Evolutionary conservation across 2,888 invertebrate species (phyloP).

Genomic region (Aphidoletes aphidimyza): DNA sequence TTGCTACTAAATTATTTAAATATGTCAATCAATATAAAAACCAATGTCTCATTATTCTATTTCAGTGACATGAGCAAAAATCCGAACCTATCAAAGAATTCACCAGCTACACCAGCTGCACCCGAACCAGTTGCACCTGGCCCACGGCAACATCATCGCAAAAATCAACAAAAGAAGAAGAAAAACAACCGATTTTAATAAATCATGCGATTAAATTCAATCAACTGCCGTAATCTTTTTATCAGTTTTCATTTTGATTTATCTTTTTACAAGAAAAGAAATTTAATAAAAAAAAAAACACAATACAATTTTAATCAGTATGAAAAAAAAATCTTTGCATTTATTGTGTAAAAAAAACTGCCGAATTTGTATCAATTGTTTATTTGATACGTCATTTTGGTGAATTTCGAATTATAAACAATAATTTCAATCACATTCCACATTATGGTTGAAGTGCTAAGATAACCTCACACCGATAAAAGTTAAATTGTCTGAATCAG

Average conservation of each 20-base stretch:
- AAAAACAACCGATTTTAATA: slow-evolving; percentile 60
- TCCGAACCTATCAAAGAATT: slow-evolving; percentile 69
- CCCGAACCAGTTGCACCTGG: slow-evolving; percentile 69
- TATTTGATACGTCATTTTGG: too few relatives aligned
- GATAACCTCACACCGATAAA: slow-evolving; percentile 24
- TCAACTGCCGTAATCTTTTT: background rate
- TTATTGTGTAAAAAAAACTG: too few relatives aligned
- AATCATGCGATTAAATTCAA: background rate
- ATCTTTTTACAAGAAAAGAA: too few relatives aligned
- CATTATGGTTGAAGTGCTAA: background rate
- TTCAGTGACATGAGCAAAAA: slow-evolving; percentile 75
- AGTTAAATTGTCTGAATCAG: too few relatives aligned
- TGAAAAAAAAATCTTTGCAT: too few relatives aligned
- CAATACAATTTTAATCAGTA: too few relatives aligned
- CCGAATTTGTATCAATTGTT: too few relatives aligned
- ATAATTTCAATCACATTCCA: background rate
- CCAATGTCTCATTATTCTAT: slow-evolving; percentile 57
- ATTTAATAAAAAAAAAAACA: too few relatives aligned
- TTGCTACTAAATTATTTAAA: slow-evolving; percentile 54
- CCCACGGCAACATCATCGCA: slow-evolving; percentile 77
- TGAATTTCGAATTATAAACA: background rate
- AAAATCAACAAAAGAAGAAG: slow-evolving; percentile 80
- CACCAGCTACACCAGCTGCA: slow-evolving; percentile 71
- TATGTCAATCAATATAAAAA: background rate
- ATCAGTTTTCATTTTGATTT: too few relatives aligned